Evolutionary conservation across 2,797 vertebrate species (phyloP), one percentile per base, ranked within the genome.

Genomic region (Huso huso): DNA sequence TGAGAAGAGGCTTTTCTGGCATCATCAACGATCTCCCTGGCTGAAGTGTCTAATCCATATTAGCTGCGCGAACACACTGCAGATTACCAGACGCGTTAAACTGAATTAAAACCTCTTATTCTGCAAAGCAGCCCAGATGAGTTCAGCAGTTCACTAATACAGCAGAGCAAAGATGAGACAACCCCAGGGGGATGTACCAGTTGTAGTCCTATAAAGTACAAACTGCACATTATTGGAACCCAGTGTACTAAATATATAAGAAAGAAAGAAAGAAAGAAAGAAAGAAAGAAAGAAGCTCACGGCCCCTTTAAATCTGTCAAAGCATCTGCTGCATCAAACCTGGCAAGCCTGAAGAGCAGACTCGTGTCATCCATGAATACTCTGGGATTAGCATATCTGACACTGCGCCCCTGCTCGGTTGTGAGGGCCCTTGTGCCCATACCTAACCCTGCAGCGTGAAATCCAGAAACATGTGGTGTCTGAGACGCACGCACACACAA

Each of bases 381-480:
- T 77, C 74, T 68, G 77, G 77, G 80, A 88, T 90, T 89, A 88
- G 83, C 88, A 87, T 87, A 81, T 85, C 85, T 86, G 83, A 87
- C 83, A 78, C 75, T 49, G 60, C 59, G 65, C 10, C 78, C 23
- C 78, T 76, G 79, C 77, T 75, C n/a, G n/a, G 77, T n/a, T 82
- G 77, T 82, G 81, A 74, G 78, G 76, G 76, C 74, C 71, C 81
- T 82, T 68, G 75, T 83, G 83, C 81, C 83, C 78, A 65, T 71
- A 75, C 78, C 81, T 79, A 82, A 72, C 71, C 74, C 74, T 69
- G 72, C 76, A 48, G 63, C 65, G 66, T 77, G 77, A 83, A 79
- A 81, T 68, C 74, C 65, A 58, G 78, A 69, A 67, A 68, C 83
- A 82, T 81, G 86, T 81, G 84, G 83, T 58, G 74, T 70, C 77